These are phyloP conservation scores for Drosophila obscura DNA, from an alignment of 1,140 invertebrate species.

Conservation along the genomic window DNA sequence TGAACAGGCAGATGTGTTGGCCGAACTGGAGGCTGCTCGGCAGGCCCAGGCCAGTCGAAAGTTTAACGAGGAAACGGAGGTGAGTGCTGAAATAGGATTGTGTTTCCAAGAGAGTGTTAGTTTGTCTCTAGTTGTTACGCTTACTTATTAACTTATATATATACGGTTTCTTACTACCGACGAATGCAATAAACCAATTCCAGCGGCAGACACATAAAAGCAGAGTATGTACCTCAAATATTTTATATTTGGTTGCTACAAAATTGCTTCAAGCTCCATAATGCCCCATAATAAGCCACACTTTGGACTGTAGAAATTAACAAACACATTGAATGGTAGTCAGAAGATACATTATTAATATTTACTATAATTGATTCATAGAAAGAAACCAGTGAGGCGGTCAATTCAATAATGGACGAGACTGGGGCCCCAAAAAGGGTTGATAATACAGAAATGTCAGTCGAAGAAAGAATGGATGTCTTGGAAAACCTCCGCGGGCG, in stretches of 20 bases:
- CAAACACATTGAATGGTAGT: neutral
- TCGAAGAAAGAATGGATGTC: conserved; percentile 69
- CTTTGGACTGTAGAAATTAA: neutral
- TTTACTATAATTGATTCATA: conserved; percentile 23
- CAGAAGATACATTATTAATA: neutral
- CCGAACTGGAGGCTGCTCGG: conserved; percentile 72
- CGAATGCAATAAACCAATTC: conserved; percentile 9
- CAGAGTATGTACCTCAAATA: conserved; percentile 59
- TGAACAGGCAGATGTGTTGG: conserved; percentile 74
- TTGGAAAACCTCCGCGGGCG: conserved; percentile 65
- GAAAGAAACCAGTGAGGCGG: conserved; percentile 82
- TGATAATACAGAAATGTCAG: conserved; percentile 58
- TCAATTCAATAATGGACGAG: conserved; percentile 80
- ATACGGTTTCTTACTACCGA: conserved; percentile 16
- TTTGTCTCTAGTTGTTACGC: neutral
- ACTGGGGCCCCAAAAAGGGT: conserved; percentile 13
- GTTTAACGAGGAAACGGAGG: conserved; percentile 75
- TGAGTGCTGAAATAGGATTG: conserved; percentile 20
- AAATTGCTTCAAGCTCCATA: conserved; percentile 9
- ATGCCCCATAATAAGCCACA: neutral
- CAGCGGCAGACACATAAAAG: conserved; percentile 37
- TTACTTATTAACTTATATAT: conserved; percentile 2
- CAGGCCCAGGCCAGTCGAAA: conserved; percentile 67
- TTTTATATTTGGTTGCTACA: conserved; percentile 4
- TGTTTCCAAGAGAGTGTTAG: neutral